Base-by-base conservation (phyloP, 2,113 vertebrate genomes). In the Chaetops frenatus region DNA sequence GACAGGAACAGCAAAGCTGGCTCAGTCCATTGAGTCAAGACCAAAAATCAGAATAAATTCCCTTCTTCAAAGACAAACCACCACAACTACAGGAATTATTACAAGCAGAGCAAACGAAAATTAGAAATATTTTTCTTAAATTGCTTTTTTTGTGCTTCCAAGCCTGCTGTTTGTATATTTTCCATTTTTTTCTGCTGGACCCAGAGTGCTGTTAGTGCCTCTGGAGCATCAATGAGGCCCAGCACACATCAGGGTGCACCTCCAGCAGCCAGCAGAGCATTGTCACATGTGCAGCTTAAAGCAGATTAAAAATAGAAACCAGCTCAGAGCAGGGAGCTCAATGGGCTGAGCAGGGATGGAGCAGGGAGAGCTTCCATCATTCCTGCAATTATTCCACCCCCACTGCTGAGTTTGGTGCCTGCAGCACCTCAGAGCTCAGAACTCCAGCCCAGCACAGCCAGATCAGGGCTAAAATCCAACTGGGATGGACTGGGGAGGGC, bases 361-460 rank as follows among this genome's bases (percentile, higher is more conserved):
- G 67, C 67, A 90, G 86, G 92, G 87, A 84, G 78, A 95, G 95
- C 84, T 7, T 77, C 81, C 73, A 91, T 89, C 84, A 94, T 89
- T 91, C 31, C 56, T 31, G 42, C 51, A 84, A 74, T 73, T 14
- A 86, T 91, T 84, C 92, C 95, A 85, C 95, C 89, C 86, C 74
- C 74, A 45, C n/a, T 31, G 87, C 79, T 73, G 90, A 23, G 17
- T 35, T 50, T 18, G 33, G 47, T 10, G 74, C 86, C 2, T 12
- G 23, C 25, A 44, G 50, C 13, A 4, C 28, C 88, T 45, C 42
- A 1, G 38, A 42, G 81, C 56, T 13, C 58, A 12, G 42, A 3
- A 21, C 17, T 69, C 53, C 2, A 3, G 74, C 47, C 22, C 47
- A 17, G 72, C 64, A 6, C 22, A 27, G 50, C 22, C 38, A 28